Evolutionary conservation across 92 coral and sea anemone species (phyloP).

Genomic region (Montipora capitata): DNA sequence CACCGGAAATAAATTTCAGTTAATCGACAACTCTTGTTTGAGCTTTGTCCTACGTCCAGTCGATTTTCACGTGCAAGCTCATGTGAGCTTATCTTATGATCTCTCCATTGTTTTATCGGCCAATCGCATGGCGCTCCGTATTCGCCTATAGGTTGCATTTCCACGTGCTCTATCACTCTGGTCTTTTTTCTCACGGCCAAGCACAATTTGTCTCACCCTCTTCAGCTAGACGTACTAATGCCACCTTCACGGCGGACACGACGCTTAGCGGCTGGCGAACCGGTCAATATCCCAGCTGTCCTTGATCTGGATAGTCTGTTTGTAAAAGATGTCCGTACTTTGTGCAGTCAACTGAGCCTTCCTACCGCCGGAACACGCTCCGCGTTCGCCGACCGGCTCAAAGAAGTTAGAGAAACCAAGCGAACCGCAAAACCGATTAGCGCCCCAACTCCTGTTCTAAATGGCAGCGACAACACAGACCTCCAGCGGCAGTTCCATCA

Average conservation of each 20-base stretch:
- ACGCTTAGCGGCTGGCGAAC: conserved; percentile 3
- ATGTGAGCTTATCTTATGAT: too few relatives aligned
- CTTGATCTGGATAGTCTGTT: conserved; percentile 22
- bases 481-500: conserved; percentile 8
- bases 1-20: too few relatives aligned
- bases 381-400: background rate
- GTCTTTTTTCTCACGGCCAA: too few relatives aligned
- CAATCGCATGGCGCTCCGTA: too few relatives aligned
- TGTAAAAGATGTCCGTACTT: conserved; percentile 13
- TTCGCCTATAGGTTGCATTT: too few relatives aligned
- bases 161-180: too few relatives aligned
- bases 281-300: conserved; percentile 26
- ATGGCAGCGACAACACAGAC: conserved; percentile 26
- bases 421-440: background rate
- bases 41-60: too few relatives aligned
- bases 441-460: background rate
- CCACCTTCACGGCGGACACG: conserved; percentile 4
- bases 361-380: conserved; percentile 18
- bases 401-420: conserved; percentile 7
- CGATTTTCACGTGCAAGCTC: too few relatives aligned
- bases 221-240: background rate
- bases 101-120: too few relatives aligned
- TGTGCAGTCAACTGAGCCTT: conserved; percentile 7
- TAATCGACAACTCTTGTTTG: too few relatives aligned
- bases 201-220: too few relatives aligned